These are phyloP conservation scores for Notospermus geniculatus DNA, from an alignment of 1,140 invertebrate species.

Conservation along the genomic window DNA sequence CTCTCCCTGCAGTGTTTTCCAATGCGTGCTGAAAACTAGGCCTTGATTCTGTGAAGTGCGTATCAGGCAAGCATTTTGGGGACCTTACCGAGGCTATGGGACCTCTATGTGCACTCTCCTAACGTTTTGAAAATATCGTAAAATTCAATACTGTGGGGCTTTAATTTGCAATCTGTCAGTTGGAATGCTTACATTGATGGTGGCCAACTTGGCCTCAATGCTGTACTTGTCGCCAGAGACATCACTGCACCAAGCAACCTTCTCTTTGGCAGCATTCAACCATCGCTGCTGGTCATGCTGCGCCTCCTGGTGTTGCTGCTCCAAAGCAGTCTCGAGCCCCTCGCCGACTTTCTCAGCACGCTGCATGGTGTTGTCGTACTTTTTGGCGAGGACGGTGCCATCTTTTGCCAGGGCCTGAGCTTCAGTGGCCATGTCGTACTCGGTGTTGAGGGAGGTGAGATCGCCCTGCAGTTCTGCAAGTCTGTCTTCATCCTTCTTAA, in stretches of 20 bases:
- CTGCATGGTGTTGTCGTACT: slow-evolving; percentile 72
- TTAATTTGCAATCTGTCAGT: too few species aligned
- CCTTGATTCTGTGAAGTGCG: too few species aligned
- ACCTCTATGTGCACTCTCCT: too few species aligned
- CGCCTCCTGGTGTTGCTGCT: slow-evolving; percentile 85
- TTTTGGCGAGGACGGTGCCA: slow-evolving; percentile 45
- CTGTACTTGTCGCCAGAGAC: slow-evolving; percentile 84
- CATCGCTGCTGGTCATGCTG: slow-evolving; percentile 76
- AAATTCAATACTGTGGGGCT: too few species aligned
- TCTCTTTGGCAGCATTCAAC: slow-evolving; percentile 77
- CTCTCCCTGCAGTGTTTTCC: too few species aligned
- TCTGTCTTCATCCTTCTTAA: slow-evolving; percentile 62
- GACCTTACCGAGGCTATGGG: too few species aligned
- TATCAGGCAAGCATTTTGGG: too few species aligned
- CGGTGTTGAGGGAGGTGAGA: slow-evolving; percentile 68
- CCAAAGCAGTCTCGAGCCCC: slow-evolving; percentile 76
- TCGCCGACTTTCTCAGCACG: slow-evolving; percentile 63
- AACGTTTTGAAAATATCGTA: too few species aligned
- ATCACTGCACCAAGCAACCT: slow-evolving; percentile 89
- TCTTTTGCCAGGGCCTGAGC: slow-evolving; percentile 47
- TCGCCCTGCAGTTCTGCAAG: slow-evolving; percentile 68
- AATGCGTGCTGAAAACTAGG: too few species aligned
- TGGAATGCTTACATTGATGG: slow-evolving; percentile 52
- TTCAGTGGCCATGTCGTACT: slow-evolving; percentile 44
- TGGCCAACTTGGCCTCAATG: slow-evolving; percentile 84